A percentile compares a stretch with the other conserved stretches of the same genome.
These are phyloP conservation scores for Hecatera dysodea DNA, from an alignment of 2,888 invertebrate species.

Conservation along the genomic window DNA sequence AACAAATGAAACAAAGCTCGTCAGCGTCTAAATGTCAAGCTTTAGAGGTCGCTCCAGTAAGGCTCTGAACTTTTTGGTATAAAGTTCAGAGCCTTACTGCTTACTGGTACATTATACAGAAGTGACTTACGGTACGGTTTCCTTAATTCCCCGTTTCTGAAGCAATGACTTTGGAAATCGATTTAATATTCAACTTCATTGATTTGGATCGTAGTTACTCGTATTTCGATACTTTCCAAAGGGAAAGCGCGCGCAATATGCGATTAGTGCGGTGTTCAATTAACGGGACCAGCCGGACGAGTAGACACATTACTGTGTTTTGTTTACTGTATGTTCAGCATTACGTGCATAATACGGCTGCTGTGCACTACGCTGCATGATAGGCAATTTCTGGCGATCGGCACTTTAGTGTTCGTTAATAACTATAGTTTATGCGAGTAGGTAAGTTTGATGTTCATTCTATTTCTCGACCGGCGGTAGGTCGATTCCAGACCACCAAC, in stretches of 20 bases:
- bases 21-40: conserved; percentile 44
- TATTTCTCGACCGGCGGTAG: conserved; percentile 8
- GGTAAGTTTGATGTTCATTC: not conserved
- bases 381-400: conserved; percentile 37
- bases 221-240: conserved; percentile 85
- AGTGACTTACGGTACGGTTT: conserved; percentile 47
- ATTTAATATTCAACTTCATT: conserved; percentile 68
- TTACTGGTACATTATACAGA: conserved; percentile 46
- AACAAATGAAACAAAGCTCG: conserved; percentile 47
- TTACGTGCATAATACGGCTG: conserved; percentile 44
- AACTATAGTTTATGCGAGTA: conserved; percentile 29
- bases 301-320: conserved; percentile 53
- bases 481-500: not conserved
- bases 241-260: conserved; percentile 85
- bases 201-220: conserved; percentile 75
- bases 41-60: conserved; percentile 45
- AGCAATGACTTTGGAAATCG: conserved; percentile 65
- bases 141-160: conserved; percentile 56
- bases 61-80: conserved; percentile 37
- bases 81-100: conserved; percentile 40
- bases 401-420: conserved; percentile 12
- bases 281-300: conserved; percentile 82
- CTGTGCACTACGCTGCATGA: conserved; percentile 35
- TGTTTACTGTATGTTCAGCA: conserved; percentile 57
- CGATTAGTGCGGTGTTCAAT: conserved; percentile 85